Conservation (phyloP, 2,113 vertebrate genomes). For the Sinocyclocheilus rhinocerous region DNA sequence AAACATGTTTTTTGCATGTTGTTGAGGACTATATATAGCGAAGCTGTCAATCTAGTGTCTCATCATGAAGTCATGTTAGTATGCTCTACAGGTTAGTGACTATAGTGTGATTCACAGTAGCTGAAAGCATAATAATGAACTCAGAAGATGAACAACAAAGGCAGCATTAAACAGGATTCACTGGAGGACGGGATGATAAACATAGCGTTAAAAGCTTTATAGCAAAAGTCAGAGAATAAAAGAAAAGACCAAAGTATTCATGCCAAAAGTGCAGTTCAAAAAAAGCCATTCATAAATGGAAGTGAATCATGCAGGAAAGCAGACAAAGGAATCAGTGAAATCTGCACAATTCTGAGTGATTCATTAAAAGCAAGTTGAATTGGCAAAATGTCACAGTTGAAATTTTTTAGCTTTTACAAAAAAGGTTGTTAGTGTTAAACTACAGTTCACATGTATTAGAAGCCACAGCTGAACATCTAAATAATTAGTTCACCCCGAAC, state of each 20-base stretch:
- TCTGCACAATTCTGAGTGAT: background rate
- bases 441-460: background rate
- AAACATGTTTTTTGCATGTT: background rate
- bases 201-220: background rate
- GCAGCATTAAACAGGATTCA: constrained; percentile 13
- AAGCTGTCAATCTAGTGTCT: constrained; percentile 12
- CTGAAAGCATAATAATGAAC: constrained; percentile 21
- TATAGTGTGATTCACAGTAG: background rate
- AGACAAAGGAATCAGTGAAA: background rate
- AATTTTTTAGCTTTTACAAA: background rate
- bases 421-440: background rate
- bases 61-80: background rate
- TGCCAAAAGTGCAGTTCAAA: constrained; percentile 1
- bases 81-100: background rate
- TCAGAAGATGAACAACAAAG: background rate
- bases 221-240: background rate
- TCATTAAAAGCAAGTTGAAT: background rate
- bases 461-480: background rate
- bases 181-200: background rate
- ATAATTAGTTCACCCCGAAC: background rate
- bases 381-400: background rate
- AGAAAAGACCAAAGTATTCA: background rate
- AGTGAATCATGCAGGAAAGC: constrained; percentile 25
- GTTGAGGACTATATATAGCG: background rate
- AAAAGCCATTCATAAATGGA: background rate